Evolutionary conservation across 1,140 invertebrate genomes (phyloP).

Genomic region (Laodelphax striatellus): DNA sequence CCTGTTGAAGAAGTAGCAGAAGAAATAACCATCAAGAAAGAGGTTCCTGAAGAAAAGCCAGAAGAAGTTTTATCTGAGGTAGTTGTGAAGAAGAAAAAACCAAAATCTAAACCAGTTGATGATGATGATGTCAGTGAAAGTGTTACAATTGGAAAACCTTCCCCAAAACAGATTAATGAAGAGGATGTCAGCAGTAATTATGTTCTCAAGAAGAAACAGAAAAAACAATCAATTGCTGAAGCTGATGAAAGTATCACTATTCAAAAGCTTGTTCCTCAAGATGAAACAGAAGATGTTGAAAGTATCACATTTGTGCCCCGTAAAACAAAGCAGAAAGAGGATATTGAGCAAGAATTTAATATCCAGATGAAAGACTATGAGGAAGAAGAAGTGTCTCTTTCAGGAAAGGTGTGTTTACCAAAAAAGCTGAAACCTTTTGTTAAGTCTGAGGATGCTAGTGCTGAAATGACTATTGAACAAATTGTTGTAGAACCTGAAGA

Average conservation of each 20-base stretch:
- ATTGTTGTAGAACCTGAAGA: constrained; percentile 50
- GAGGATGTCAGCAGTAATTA: constrained; percentile 14
- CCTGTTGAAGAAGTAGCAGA: constrained; percentile 24
- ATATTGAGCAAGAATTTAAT: constrained; percentile 76
- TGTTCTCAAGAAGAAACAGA: constrained; percentile 21
- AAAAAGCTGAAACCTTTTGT: constrained; percentile 61
- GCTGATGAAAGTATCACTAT: constrained; percentile 13
- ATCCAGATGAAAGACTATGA: constrained; percentile 71
- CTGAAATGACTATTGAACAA: constrained; percentile 43
- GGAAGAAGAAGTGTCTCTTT: constrained; percentile 75
- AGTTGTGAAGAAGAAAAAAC: constrained; percentile 31
- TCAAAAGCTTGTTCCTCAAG: constrained; percentile 25
- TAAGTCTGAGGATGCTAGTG: constrained; percentile 52
- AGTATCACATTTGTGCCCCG: constrained; percentile 22
- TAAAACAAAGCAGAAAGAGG: constrained; percentile 54
- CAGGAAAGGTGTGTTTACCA: constrained; percentile 66
- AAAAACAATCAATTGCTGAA: constrained; percentile 17
- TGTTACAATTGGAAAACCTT: constrained; percentile 31
- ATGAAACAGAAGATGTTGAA: constrained; percentile 15
- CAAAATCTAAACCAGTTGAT: constrained; percentile 25
- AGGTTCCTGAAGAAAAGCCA: constrained; percentile 23
- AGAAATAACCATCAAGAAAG: constrained; percentile 23
- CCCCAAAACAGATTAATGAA: constrained; percentile 17
- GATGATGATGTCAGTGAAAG: constrained; percentile 34
- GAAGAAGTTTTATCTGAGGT: constrained; percentile 25